These are phyloP conservation scores for Urocyon cinereoargenteus DNA, from an alignment of 2,797 vertebrate genomes.

Conservation along the genomic window DNA sequence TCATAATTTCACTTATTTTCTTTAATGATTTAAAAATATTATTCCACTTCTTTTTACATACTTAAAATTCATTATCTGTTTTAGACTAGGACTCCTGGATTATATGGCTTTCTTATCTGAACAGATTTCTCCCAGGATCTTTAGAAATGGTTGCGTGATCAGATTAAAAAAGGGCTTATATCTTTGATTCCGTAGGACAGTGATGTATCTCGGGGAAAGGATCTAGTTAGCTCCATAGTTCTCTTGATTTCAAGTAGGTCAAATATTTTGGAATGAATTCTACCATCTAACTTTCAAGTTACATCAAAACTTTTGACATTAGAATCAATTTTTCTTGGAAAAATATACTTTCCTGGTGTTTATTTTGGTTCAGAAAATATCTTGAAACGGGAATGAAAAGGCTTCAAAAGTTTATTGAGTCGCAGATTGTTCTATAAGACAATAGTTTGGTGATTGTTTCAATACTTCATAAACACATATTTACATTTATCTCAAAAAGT, in stretches of 20 bases:
- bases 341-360: constrained; percentile 35
- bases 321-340: constrained; percentile 47
- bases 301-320: constrained; percentile 42
- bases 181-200: neutral
- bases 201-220: neutral
- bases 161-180: neutral
- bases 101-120: neutral
- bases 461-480: constrained; percentile 21
- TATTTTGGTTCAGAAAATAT: constrained; percentile 54
- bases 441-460: constrained; percentile 42
- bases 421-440: neutral
- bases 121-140: neutral
- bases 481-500: constrained; percentile 52
- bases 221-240: neutral
- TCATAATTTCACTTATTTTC: constrained; percentile 7
- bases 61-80: neutral
- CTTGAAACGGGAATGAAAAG: constrained; percentile 1
- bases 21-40: constrained; percentile 45
- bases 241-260: constrained; percentile 37
- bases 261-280: constrained; percentile 67
- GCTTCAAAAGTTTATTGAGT: constrained; percentile 24
- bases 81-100: neutral
- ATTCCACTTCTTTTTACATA: neutral
- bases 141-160: neutral
- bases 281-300: constrained; percentile 6